Percentiles rank a stretch among this genome's conserved stretches.
Evolutionary conservation across 2,888 invertebrate genomes (phyloP).

Genomic region (Caenorhabditis sp.): DNA sequence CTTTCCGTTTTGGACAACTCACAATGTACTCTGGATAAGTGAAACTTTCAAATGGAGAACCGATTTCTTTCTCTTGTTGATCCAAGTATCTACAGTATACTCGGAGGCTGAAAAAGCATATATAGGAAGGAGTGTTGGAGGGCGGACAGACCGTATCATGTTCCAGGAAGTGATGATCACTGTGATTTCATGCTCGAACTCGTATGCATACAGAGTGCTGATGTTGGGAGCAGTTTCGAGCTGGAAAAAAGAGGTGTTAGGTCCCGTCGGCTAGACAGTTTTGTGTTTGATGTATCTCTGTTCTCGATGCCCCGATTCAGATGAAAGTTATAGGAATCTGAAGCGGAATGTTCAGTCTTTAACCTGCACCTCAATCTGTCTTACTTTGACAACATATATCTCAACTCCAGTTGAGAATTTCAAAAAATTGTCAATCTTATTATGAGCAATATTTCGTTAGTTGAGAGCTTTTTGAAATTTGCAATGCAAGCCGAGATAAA

Average conservation of each 20-base stretch:
- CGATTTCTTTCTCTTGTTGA: constrained; percentile 11
- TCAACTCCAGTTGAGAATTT: too few species aligned
- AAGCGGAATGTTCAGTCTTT: too few species aligned
- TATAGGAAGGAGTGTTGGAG: not conserved
- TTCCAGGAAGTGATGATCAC: constrained; percentile 29
- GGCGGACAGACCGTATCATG: constrained; percentile 6
- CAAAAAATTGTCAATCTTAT: too few species aligned
- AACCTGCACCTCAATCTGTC: too few species aligned
- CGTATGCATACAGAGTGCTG: constrained; percentile 44
- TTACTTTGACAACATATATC: too few species aligned
- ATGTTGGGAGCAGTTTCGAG: constrained; percentile 13
- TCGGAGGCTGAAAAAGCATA: constrained; percentile 1
- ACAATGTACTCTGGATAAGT: constrained; percentile 41
- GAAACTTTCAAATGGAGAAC: not conserved
- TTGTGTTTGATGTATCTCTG: too few species aligned
- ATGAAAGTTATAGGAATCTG: too few species aligned
- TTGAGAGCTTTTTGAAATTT: too few species aligned
- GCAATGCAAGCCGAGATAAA: too few species aligned
- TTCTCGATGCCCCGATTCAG: not conserved
- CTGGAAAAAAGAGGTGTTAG: not conserved
- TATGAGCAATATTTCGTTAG: too few species aligned
- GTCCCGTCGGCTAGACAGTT: too few species aligned
- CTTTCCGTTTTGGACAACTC: constrained; percentile 35
- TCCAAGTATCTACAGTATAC: constrained; percentile 54
- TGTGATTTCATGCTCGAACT: constrained; percentile 33